Base-by-base conservation (phyloP, 2,888 invertebrate species). In the Amblyjoppa proteus region DNA sequence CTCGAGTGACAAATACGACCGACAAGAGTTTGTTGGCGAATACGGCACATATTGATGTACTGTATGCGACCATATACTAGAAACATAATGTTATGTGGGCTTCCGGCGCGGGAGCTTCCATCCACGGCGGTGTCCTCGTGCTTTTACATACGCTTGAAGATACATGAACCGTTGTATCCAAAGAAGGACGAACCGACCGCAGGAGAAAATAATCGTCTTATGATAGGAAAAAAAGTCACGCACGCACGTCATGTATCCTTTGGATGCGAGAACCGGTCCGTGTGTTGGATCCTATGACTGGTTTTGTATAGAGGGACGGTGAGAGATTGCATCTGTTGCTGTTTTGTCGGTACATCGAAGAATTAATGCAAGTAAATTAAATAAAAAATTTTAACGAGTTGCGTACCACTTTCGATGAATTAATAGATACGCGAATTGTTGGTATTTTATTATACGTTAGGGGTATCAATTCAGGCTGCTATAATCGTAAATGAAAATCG, bases 101-200 rank as follows among this genome's bases (percentile, higher is more conserved):
- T 81, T 84, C 81, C 84, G 84, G 84, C 28, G 45, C 76, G 66
- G 28, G 69, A 84, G 25, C 69, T 84, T 77, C 56, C 53, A 49
- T 73, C 68, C 58, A 81, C 53, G 73, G 66, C 68, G 73, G 38
- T 76, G 79, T 61, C 76, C 66, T 76, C 76, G 80, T 71, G 79
- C 41, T 66, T 75, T 56, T 41, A 45, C 41, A 71, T 20, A 41
- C 49, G 20, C 20, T 20, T 20, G 16, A 34, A 49, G 25, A 45
- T 31, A 66, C 70, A 34, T 13, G 66, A 69, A 75, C 41, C 34
- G 25, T 73, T 5, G 56, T 38, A 53, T 56, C 64, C 31, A 58
- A 58, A 11, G 58, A 4, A 25, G 58, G 28, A 58, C 28, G 25
- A 28, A 13, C 58, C 28, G 25, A 28, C 28, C 58, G 28, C 9